Conservation (phyloP, 37 sponge, comb jelly and placozoan genomes). For the Bolinopsis microptera region DNA sequence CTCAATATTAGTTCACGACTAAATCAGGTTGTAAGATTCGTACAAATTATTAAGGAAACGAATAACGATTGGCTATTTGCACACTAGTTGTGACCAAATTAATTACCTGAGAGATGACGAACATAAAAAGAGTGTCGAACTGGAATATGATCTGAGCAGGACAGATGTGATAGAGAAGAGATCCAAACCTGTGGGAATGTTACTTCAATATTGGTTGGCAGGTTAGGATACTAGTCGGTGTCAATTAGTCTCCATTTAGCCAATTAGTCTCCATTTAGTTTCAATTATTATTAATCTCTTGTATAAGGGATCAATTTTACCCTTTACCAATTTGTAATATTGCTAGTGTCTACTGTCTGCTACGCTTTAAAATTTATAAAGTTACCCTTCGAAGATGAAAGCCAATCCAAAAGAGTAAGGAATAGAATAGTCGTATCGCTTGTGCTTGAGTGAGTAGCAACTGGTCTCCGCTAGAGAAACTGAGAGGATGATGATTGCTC, state of each 20-base stretch:
- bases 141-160: slow-evolving; percentile 66
- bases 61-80: too few species aligned
- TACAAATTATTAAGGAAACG: too few species aligned
- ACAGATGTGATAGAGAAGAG: slow-evolving; percentile 67
- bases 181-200: background rate
- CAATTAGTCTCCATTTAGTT: too few species aligned
- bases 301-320: too few species aligned
- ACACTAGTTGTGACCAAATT: too few species aligned
- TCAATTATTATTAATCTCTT: too few species aligned
- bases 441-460: background rate
- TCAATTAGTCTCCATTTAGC: too few species aligned
- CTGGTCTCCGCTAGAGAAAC: background rate
- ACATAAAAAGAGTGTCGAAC: slow-evolving; percentile 71
- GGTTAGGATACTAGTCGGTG: background rate
- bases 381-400: slow-evolving; percentile 22
- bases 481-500: background rate
- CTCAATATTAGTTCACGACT: too few species aligned
- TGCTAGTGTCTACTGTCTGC: background rate
- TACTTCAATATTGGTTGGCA: background rate
- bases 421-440: background rate
- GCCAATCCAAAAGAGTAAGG: slow-evolving; percentile 23
- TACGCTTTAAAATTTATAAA: background rate
- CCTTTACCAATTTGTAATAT: too few species aligned
- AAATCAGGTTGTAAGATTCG: too few species aligned
- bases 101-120: slow-evolving; percentile 31